These are phyloP conservation scores for Paragorgia papillata DNA, from an alignment of 92 coral and sea anemone genomes.

Conservation along the genomic window DNA sequence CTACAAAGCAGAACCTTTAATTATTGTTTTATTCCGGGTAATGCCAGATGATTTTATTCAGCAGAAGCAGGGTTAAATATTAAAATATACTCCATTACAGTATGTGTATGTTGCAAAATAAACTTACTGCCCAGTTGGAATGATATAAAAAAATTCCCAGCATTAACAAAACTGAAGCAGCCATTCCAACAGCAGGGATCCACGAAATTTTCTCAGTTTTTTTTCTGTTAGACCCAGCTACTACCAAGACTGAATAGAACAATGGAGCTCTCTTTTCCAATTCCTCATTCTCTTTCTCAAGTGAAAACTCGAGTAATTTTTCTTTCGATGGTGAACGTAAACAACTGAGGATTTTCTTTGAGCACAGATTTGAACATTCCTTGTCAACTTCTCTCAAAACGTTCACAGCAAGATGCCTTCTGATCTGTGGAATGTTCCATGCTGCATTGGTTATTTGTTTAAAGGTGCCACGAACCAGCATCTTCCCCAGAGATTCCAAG, in stretches of 20 bases:
- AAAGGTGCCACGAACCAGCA: slow-evolving; percentile 65
- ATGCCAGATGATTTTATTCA: too few species aligned
- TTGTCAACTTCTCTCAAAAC: slow-evolving; percentile 56
- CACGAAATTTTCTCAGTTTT: slow-evolving; percentile 46
- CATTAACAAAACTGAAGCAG: too few species aligned
- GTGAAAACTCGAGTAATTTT: slow-evolving; percentile 52
- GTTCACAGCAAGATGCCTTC: slow-evolving; percentile 48
- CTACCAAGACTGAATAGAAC: slow-evolving; percentile 52
- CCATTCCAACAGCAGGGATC: slow-evolving; percentile 78
- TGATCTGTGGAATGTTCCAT: slow-evolving; percentile 64
- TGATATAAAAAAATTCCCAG: slow-evolving; percentile 65
- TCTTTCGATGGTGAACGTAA: slow-evolving; percentile 55
- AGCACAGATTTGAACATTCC: slow-evolving; percentile 56
- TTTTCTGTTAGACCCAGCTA: slow-evolving; percentile 45
- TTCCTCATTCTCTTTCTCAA: slow-evolving; percentile 55
- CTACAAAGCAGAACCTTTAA: background rate
- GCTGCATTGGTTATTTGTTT: too few species aligned
- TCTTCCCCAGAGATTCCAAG: slow-evolving; percentile 70
- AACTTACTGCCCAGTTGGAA: slow-evolving; percentile 72
- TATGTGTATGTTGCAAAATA: background rate
- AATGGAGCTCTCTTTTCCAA: slow-evolving; percentile 62
- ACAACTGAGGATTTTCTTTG: slow-evolving; percentile 61
- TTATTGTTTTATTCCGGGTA: background rate
- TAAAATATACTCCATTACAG: background rate
- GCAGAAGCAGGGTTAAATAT: background rate